Evolutionary conservation across 2,888 invertebrate species (phyloP).

Genomic region (Coelogynopora nodosa): DNA sequence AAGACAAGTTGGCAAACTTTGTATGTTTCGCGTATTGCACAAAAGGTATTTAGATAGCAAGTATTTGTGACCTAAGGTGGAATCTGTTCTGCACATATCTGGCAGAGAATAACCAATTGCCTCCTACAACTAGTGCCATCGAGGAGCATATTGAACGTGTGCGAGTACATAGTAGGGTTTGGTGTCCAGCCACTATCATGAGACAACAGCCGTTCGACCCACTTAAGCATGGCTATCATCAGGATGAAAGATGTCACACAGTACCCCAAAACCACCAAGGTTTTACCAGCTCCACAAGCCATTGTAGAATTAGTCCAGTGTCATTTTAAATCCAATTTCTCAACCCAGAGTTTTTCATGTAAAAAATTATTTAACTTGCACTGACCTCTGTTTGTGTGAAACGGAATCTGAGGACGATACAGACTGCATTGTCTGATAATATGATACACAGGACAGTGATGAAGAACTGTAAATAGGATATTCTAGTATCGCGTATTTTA

Average conservation of each 20-base stretch:
- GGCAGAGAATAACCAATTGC: constrained; percentile 22
- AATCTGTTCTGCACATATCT: constrained; percentile 40
- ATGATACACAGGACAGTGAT: background rate
- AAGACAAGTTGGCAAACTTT: constrained; percentile 20
- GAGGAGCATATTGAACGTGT: constrained; percentile 5
- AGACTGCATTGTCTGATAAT: background rate
- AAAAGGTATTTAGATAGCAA: constrained; percentile 36
- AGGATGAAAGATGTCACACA: background rate
- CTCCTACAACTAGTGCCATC: constrained; percentile 38
- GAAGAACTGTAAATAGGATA: background rate
- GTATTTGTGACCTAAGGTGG: constrained; percentile 39
- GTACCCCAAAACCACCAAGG: background rate
- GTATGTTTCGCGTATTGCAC: constrained; percentile 36
- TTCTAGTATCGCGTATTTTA: background rate
- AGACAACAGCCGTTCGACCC: constrained; percentile 15
- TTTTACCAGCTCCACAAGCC: background rate
- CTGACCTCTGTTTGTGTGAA: background rate
- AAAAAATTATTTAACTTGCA: constrained; percentile 11
- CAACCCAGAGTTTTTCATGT: background rate
- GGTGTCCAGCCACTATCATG: background rate
- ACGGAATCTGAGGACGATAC: constrained; percentile 5
- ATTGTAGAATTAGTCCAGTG: constrained; percentile 5
- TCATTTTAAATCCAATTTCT: constrained; percentile 1
- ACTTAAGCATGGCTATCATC: constrained; percentile 18
- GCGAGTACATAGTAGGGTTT: constrained; percentile 6